Percentiles rank a stretch among this genome's conserved stretches.
These are phyloP conservation scores for Sebastes hubbsi DNA, from an alignment of 2,797 vertebrate genomes.

Conservation along the genomic window DNA sequence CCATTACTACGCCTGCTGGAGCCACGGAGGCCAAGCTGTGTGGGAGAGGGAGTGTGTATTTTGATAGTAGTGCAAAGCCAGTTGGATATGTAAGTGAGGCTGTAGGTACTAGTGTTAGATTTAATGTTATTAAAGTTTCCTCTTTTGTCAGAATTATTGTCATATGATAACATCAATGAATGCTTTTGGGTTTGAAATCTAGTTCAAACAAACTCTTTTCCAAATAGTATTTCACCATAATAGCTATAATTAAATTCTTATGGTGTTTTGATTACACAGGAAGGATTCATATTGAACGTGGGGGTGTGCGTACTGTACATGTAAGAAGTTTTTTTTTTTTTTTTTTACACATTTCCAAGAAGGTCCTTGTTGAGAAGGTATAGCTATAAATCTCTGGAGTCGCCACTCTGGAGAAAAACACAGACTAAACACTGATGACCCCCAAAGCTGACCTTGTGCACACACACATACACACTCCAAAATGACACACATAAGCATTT, in stretches of 20 bases:
- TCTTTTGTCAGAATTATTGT: neutral
- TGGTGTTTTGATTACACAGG: neutral
- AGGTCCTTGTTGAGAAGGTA: slow-evolving; percentile 73
- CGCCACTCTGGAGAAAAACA: slow-evolving; percentile 52
- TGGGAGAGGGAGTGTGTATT: slow-evolving; percentile 40
- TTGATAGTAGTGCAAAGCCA: slow-evolving; percentile 32
- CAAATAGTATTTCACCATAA: neutral
- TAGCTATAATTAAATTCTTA: neutral
- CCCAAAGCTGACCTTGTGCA: slow-evolving; percentile 67
- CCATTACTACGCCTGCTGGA: slow-evolving; percentile 85
- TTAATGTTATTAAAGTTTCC: neutral
- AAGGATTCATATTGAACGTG: slow-evolving; percentile 68
- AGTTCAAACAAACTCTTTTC: neutral
- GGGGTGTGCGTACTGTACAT: neutral
- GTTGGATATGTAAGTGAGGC: neutral
- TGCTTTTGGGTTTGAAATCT: neutral
- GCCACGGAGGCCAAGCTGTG: slow-evolving; percentile 66
- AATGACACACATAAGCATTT: neutral
- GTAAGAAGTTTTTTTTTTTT: no score
- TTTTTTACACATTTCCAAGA: slow-evolving; percentile 11
- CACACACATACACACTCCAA: neutral
- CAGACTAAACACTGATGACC: slow-evolving; percentile 85
- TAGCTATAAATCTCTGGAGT: slow-evolving; percentile 74
- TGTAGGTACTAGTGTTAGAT: neutral
- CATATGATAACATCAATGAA: neutral